Evolutionary conservation across 2,888 invertebrate species (phyloP), one percentile per base, ranked within the genome.

Genomic region (Halictus quadricinctus): DNA sequence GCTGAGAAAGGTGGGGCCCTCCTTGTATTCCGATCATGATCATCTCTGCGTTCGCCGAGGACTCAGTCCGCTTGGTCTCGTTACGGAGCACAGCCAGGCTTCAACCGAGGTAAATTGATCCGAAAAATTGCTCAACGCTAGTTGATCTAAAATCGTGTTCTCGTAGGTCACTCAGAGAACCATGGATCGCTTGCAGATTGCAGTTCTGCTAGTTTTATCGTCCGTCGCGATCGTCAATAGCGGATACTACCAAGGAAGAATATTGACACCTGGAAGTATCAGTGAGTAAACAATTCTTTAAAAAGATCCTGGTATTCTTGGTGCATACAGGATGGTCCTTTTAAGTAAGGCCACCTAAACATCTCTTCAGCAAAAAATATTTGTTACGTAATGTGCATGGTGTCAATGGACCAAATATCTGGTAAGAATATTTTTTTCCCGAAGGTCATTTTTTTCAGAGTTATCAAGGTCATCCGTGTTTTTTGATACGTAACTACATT

Each of bases 121-220:
- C 13, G 0, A 21, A 72, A 15, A 21, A 36, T 21, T 70, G 2
- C 7, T 79, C 15, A 3, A 25, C 12, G 10, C 7, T 50, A 12
- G 18, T 8, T 48, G 25, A 3, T 46, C 48, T n/a, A 3, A 25
- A 13, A 41, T 41, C 5, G 41, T 41, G 18, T 25, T 70, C 43
- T 43, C n/a, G 13, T n/a, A 70, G 60, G n/a, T 21, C 60, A 41
- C 1, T 25, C 48, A 10, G 80, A 13, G 81, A 70, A 88, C 72
- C 41, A 92, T 92, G 93, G 83, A 82, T 75, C 70, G 74, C 25
- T 72, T 85, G 88, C 91, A 85, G 90, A 90, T 88, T 2, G 80
- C 89, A 84, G 89, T 92, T 92, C 88, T 94, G 90, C 85, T 93
- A 4, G 72, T 89, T 50, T 73, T 90, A 18, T 77, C 84, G 2